phyloP scores from a whole-genome alignment of 2,797 vertebrate genomes.

The Mycteria americana region DNA sequence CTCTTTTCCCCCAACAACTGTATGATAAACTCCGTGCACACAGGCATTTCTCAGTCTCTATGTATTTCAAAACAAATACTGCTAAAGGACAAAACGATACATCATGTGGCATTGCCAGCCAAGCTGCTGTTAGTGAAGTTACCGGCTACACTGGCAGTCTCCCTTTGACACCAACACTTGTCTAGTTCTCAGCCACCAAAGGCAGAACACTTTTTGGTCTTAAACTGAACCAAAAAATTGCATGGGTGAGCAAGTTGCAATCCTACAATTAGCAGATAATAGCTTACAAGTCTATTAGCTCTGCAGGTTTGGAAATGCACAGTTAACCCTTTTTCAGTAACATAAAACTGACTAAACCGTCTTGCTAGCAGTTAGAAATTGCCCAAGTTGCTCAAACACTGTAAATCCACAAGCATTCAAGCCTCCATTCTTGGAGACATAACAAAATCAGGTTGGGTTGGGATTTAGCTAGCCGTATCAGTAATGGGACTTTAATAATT shows the following conservation, averaged over 20 bases:
- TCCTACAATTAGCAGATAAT: background rate
- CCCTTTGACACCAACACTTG: background rate
- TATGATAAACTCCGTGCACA: background rate
- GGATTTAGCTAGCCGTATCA: background rate
- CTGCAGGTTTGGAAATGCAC: background rate
- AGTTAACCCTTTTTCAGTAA: background rate
- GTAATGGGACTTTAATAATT: background rate
- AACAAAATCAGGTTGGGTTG: background rate
- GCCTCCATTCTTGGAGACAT: fast-evolving
- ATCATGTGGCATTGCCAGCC: fast-evolving
- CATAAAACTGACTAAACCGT: background rate
- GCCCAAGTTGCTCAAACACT: background rate
- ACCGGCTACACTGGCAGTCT: background rate
- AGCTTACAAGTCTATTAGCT: background rate
- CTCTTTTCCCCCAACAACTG: background rate
- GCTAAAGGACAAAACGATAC: background rate
- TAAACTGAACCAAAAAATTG: background rate
- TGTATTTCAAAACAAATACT: background rate
- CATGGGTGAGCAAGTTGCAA: background rate
- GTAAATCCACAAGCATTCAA: background rate
- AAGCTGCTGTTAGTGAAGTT: background rate
- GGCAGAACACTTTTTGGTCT: background rate
- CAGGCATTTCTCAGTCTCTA: fast-evolving
- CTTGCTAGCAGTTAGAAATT: background rate
- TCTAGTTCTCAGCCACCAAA: background rate